Evolutionary conservation across 1,140 invertebrate species (phyloP).

Genomic region (Drosophila equinoxialis): DNA sequence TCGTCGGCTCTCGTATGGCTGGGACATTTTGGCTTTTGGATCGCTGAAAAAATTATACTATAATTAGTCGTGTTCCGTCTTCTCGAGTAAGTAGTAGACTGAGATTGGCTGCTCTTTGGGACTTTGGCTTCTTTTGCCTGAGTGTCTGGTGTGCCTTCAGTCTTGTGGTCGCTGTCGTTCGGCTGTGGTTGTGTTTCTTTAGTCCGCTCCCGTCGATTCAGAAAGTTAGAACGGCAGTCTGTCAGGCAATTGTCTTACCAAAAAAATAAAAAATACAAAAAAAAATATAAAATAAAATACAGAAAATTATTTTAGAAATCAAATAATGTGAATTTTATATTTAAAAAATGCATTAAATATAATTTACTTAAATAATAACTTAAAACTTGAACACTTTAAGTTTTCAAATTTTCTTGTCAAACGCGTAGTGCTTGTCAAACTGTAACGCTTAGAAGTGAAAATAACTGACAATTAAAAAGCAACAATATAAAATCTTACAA

Average conservation of each 20-base stretch:
- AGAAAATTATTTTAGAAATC: slow-evolving; percentile 10
- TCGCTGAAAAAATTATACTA: slow-evolving; percentile 79
- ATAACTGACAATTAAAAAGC: neutral
- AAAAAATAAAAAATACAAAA: slow-evolving; percentile 1
- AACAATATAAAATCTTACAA: neutral
- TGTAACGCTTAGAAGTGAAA: slow-evolving; percentile 30
- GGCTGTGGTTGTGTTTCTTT: slow-evolving; percentile 58
- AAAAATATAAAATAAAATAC: slow-evolving; percentile 9
- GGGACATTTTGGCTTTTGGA: slow-evolving; percentile 61
- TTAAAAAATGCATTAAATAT: neutral
- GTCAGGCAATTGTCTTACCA: slow-evolving; percentile 44
- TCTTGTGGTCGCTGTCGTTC: slow-evolving; percentile 46
- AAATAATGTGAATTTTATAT: neutral
- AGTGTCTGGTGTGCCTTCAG: slow-evolving; percentile 38
- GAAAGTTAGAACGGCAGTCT: slow-evolving; percentile 69
- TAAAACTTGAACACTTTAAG: slow-evolving; percentile 9
- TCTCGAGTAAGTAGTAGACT: slow-evolving; percentile 80
- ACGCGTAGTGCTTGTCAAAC: slow-evolving; percentile 50
- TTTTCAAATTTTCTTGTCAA: neutral
- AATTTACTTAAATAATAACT: slow-evolving; percentile 5
- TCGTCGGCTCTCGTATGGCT: slow-evolving; percentile 36
- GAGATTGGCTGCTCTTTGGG: slow-evolving; percentile 31
- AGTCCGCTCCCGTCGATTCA: slow-evolving; percentile 77
- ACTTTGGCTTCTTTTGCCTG: slow-evolving; percentile 46
- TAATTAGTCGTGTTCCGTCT: slow-evolving; percentile 83